Evolutionary conservation across 2,113 vertebrate genomes (phyloP).

Genomic region (Psephotus haematonotus): DNA sequence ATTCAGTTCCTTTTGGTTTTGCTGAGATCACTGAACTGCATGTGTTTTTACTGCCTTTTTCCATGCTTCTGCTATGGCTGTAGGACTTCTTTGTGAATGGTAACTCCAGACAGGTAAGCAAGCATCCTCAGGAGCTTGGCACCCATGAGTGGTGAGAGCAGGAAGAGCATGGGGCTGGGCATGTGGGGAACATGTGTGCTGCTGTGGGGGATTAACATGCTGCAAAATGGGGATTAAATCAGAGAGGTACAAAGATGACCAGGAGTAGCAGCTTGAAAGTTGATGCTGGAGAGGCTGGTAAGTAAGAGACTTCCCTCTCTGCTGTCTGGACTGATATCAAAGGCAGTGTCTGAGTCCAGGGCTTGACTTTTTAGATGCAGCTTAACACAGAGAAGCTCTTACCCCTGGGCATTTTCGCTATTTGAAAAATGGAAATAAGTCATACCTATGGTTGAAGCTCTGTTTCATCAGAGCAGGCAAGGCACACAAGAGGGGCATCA

Average conservation of each 20-base stretch:
- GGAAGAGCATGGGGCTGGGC: not conserved
- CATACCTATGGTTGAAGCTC: not conserved
- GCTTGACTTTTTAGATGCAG: not conserved
- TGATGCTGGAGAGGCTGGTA: slow-evolving; percentile 78
- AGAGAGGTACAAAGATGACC: not conserved
- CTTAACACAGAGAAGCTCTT: not conserved
- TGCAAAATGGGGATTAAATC: fast-evolving
- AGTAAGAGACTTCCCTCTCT: slow-evolving; percentile 56
- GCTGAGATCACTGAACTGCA: slow-evolving; percentile 87
- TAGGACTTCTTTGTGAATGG: slow-evolving; percentile 99
- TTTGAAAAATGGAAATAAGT: not conserved
- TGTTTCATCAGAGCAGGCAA: not conserved
- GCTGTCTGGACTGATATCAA: not conserved
- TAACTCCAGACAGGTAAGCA: slow-evolving; percentile 98
- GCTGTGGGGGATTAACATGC: not conserved
- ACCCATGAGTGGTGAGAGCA: not conserved
- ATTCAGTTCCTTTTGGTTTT: slow-evolving; percentile 61
- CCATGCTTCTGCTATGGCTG: slow-evolving; percentile 94
- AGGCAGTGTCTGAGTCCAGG: not conserved
- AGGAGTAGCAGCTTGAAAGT: not conserved
- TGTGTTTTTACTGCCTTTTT: slow-evolving; percentile 88
- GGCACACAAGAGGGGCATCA: not conserved
- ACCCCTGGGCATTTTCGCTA: fast-evolving
- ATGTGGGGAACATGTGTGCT: fast-evolving
- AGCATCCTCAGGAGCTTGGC: slow-evolving; percentile 1